Base-by-base conservation (phyloP, 1,140 invertebrate genomes). In the Leptinotarsa undecemlineata region DNA sequence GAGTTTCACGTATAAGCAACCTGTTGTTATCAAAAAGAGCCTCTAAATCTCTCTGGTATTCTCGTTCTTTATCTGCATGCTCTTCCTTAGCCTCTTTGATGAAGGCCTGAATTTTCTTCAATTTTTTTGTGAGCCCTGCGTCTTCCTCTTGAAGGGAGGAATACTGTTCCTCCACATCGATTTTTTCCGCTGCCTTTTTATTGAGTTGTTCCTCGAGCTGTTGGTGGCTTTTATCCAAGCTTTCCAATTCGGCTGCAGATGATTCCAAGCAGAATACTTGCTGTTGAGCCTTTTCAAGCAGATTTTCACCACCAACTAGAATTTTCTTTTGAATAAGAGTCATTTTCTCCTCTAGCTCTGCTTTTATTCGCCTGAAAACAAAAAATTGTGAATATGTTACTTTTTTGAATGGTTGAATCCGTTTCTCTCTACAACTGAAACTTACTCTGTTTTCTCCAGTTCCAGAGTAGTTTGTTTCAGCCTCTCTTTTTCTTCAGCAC, bases 221-320 rank as follows among this genome's bases (percentile, higher is more conserved):
- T 77, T 93, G 90, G 84, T 99, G 96, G 76, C 92, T 93, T 63
- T 92, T 88, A 72, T 93, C 92, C 57, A 95, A 87, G 78, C 92
- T 90, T 81, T 98, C 95, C 63, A 99, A 86, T 85, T 99, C 97
- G 47, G 90, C 88, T n/a, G 95, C 93, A 3, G 96, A 95, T 74
- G 95, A 94, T 79, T 96, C 95, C 17, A 99, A 87, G 23, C 99
- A 86, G 67, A 85, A 84, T 73, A 92, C 88, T 78, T 99, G 95
- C 83, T 99, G 97, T 85, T 99, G 96, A 0, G 97, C 97, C 84
- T 99, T 99, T 85, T 99, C 97, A 72, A 99, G 88, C 11, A 99
- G 88, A 88, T 99, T 99, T 86, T 99, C 98, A 8, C 98, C 98
- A 1, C 98, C 98, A 11, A 99, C 94, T 21, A 99, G 90, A 69